Evolutionary conservation across 35 echinoderm and acorn worm genomes (phyloP).

Genomic region (Apostichopus parvimensis): DNA sequence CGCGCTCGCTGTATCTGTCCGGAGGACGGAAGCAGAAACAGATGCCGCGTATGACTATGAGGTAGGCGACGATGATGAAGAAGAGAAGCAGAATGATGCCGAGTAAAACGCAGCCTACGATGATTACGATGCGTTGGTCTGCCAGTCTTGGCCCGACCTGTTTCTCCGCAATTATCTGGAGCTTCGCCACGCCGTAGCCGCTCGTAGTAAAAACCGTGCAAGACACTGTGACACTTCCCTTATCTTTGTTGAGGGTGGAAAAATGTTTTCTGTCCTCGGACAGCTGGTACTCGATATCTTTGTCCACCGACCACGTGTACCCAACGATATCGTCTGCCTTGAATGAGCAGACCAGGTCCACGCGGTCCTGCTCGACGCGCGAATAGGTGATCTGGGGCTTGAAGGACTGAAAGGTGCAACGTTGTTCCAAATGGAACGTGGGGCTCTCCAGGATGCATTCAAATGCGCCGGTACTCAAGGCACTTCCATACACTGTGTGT

Average conservation of each 20-base stretch:
- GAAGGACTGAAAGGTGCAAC: not conserved
- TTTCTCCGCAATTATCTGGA: not conserved
- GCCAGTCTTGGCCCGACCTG: too few relatives aligned
- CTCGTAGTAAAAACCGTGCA: conserved; percentile 41
- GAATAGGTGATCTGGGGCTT: conserved; percentile 25
- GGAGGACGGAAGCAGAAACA: conserved; percentile 51
- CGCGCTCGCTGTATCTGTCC: conserved; percentile 13
- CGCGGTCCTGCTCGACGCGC: not conserved
- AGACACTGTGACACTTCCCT: not conserved
- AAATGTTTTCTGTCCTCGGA: conserved; percentile 22
- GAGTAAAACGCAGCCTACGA: not conserved
- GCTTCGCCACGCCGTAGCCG: not conserved
- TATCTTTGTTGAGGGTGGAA: not conserved
- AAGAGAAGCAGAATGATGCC: conserved; percentile 27
- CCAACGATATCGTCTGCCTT: not conserved
- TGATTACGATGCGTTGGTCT: conserved; percentile 1
- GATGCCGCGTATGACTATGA: conserved; percentile 40
- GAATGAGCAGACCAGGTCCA: not conserved
- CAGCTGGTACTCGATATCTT: not conserved
- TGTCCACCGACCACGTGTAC: conserved; percentile 15
- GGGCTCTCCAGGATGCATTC: conserved; percentile 9
- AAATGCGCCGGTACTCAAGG: conserved; percentile 15
- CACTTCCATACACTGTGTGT: not conserved
- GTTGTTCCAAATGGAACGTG: not conserved
- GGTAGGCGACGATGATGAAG: conserved; percentile 28